Percentiles rank a stretch among this genome's conserved stretches.
These are phyloP conservation scores for Tuberolachnus salignus DNA, from an alignment of 2,888 invertebrate genomes.

Conservation along the genomic window DNA sequence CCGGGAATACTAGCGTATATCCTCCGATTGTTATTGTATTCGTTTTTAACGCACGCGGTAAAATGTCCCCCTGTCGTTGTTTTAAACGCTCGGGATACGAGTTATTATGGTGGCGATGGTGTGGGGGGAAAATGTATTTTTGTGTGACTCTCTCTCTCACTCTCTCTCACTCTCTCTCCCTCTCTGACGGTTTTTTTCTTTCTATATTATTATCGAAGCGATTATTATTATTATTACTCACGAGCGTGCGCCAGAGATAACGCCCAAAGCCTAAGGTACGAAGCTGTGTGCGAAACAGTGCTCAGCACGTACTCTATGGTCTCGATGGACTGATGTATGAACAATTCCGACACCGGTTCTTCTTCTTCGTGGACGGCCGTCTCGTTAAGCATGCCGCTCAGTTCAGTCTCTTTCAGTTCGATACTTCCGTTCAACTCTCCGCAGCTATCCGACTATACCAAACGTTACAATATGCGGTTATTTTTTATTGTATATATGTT, in stretches of 20 bases:
- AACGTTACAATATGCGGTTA: background rate
- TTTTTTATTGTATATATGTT: background rate
- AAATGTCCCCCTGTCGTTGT: no score
- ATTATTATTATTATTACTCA: no score
- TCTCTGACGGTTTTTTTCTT: no score
- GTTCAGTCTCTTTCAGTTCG: conserved; percentile 50
- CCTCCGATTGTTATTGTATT: no score
- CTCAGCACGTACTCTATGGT: conserved; percentile 96
- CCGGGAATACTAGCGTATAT: no score
- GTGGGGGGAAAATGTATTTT: no score
- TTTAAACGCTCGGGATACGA: no score
- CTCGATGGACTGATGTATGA: conserved; percentile 94
- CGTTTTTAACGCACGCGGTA: no score
- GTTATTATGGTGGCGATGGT: no score
- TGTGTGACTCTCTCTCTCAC: no score
- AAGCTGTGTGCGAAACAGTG: conserved; percentile 95
- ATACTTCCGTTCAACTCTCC: conserved; percentile 55
- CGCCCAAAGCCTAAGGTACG: conserved; percentile 95
- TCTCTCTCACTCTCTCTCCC: no score
- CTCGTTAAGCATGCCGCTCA: conserved; percentile 49
- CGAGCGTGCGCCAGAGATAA: conserved; percentile 93
- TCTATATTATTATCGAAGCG: no score
- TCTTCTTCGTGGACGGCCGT: conserved; percentile 61
- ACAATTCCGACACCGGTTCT: conserved; percentile 82
- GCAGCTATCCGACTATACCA: conserved; percentile 20